Base-by-base conservation (phyloP, 1,140 invertebrate genomes). In the Meloidogyne floridensis region DNA sequence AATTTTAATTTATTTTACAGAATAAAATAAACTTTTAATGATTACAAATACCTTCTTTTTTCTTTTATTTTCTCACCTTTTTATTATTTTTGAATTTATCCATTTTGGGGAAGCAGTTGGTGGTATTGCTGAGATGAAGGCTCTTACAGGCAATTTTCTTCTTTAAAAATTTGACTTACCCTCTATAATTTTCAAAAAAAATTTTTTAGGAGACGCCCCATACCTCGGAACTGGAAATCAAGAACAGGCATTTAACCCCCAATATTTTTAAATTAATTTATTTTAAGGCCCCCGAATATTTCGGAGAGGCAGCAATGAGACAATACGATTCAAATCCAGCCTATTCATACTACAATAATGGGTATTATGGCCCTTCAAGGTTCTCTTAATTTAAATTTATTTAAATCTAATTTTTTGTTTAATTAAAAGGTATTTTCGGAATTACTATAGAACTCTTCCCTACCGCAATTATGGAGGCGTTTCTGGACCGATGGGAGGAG, bases 191-290 rank as follows among this genome's bases (percentile, higher is more conserved):
- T 32, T 32, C 32, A 32, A 32, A 32, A 32, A 32, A 32, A 32
- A n/a, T n/a, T n/a, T 59, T 59, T 59, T 59, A 65, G 59, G 79
- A 53, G 72, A 80, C 54, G 72, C 70, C 32, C 79, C 79, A 15
- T 80, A 80, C 47, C 18, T 80, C 11, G 79, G 79, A n/a, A 54
- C 43, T 32, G 79, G 79, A 10, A 80, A 80, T 59, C 77, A 79
- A 9, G 77, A 79, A 18, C 77, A 79, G 65, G 77, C 10, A 47
- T 47, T n/a, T 65, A n/a, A 59, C 3, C 4, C 15, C 4, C 13
- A 59, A 59, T 15, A 59, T 15, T 15, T 15, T 15, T 65, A n/a
- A 65, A n/a, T n/a, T 65, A 47, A n/a, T 65, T n/a, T 65, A n/a
- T n/a, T 65, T 65, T 2, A 65, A 65, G 59, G 59, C 77, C 2